phyloP scores from a whole-genome alignment of 2,888 invertebrate species.

The Cerastis leucographa region DNA sequence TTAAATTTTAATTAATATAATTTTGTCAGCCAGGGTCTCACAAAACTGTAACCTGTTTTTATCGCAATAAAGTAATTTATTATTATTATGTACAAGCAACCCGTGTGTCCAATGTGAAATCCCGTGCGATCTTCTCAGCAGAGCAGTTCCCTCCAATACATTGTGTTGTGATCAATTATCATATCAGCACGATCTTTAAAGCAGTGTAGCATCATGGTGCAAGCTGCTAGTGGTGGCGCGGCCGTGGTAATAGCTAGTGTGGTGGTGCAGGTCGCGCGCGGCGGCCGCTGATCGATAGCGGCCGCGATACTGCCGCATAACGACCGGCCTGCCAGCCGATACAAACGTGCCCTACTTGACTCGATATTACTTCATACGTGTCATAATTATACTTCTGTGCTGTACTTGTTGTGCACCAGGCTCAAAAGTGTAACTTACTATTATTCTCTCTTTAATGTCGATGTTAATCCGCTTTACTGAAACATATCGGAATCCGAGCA shows the following conservation, averaged over 20 bases:
- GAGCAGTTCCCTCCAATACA: background rate
- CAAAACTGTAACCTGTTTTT: too few relatives aligned
- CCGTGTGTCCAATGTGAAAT: background rate
- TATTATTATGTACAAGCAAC: background rate
- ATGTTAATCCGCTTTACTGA: background rate
- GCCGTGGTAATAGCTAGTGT: constrained; percentile 2
- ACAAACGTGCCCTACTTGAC: constrained; percentile 20
- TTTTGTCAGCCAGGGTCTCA: too few relatives aligned
- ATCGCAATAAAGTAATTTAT: too few relatives aligned
- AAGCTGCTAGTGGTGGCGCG: background rate
- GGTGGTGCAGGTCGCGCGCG: constrained; percentile 34
- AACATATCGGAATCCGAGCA: background rate
- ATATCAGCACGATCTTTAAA: background rate
- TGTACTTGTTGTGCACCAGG: background rate
- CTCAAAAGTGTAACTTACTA: background rate
- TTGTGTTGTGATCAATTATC: background rate
- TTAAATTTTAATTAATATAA: too few relatives aligned
- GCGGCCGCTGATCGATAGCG: constrained; percentile 54
- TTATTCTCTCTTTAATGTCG: background rate
- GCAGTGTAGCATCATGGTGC: background rate
- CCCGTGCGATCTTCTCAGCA: background rate
- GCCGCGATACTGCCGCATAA: constrained; percentile 52
- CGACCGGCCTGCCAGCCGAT: constrained; percentile 27
- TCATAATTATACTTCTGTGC: background rate
- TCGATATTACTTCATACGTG: constrained; percentile 17